Evolutionary conservation across 2,797 vertebrate genomes (phyloP).

Genomic region (Catharus ustulatus): DNA sequence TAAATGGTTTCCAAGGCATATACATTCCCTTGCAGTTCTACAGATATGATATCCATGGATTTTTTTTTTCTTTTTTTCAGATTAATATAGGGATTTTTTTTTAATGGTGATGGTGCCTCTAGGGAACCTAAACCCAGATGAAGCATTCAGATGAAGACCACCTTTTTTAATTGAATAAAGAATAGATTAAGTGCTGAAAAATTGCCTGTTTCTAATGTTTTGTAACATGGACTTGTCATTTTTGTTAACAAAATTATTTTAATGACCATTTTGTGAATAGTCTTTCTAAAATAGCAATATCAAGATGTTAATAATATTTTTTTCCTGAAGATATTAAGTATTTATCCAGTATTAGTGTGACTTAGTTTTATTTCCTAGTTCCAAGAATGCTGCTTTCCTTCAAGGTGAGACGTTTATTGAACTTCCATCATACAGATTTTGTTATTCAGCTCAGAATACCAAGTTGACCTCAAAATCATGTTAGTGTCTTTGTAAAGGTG

Average conservation of each 20-base stretch:
- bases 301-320: not conserved
- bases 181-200: not conserved
- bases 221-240: not conserved
- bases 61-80: not conserved
- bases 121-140: not conserved
- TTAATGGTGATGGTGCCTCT: not conserved
- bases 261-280: not conserved
- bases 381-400: not conserved
- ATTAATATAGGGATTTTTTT: not conserved
- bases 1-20: conserved; percentile 11
- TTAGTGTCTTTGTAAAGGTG: not conserved
- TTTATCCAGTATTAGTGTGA: not conserved
- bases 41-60: not conserved
- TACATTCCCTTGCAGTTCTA: conserved; percentile 30
- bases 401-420: not conserved
- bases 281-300: not conserved
- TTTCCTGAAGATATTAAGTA: not conserved
- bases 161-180: not conserved
- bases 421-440: not conserved
- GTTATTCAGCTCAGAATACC: not conserved
- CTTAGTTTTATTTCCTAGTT: not conserved
- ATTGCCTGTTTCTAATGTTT: not conserved
- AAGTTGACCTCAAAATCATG: not conserved
- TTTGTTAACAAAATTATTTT: conserved; percentile 1
- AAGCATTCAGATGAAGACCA: not conserved